Base-by-base conservation (phyloP, 2,888 invertebrate genomes). In the Rhyacophila evoluta region DNA sequence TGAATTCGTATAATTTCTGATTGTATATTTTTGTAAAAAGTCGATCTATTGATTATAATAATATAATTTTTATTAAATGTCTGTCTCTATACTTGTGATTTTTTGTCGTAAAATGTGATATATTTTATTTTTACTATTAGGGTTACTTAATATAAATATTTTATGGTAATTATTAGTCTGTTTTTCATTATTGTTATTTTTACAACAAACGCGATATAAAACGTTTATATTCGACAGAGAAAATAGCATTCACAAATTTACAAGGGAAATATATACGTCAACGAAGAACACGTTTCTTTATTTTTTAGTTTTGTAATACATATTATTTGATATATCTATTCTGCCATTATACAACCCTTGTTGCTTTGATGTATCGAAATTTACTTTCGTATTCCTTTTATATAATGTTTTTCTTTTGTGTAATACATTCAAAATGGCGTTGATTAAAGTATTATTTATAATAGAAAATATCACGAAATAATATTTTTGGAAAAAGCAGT, bases 31-130 rank as follows among this genome's bases (percentile, higher is more conserved):
- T 55, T 55, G 55, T 55, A 55, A 55, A 55, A 55, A 55, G 55
- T 55, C 55, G 10, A 25, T 25, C 55, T 19, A 55, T 55, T 19
- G 55, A 55, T 55, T 55, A 25, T 55, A 25, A 55, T 19, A 10
- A 19, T 5, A 55, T 55, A 55, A 55, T 25, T 1, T 55, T 55
- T 55, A 55, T 36, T 41, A 29, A 36, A 8, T 72, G 71, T 36
- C 1, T 29, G 28, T 36, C 28, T 25, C 72, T 36, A 72, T 72
- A 73, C 76, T 79, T 76, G 79, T 79, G 73, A 70, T 74, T 70
- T 79, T 41, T 73, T 79, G 79, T 79, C 75, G 72, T 72, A 67
- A 73, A 79, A 69, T 76, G 75, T 79, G 79, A 79, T 75, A 78
- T 29, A 71, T 75, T 74, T 74, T 19, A 75, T 74, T 78, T n/a